A percentile compares a stretch with the other conserved stretches of the same genome.
phyloP scores from a whole-genome alignment of 1,140 invertebrate genomes.

The Eufriesea mexicana region DNA sequence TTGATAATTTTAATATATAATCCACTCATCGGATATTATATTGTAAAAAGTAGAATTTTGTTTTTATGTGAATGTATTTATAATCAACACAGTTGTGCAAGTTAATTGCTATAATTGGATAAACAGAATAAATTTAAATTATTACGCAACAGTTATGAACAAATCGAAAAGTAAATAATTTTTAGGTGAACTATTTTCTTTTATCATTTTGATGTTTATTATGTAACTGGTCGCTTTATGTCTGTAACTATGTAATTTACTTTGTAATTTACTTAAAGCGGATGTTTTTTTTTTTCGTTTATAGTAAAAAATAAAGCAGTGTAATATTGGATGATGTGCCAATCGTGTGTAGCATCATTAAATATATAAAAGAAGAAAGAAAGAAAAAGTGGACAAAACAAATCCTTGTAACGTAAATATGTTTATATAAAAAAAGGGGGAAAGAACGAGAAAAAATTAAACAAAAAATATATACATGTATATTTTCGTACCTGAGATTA shows the following conservation, averaged over 20 bases:
- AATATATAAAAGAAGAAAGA: neutral
- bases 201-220: slow-evolving; percentile 22
- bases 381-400: neutral
- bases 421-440: slow-evolving; percentile 19
- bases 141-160: neutral
- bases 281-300: neutral
- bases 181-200: neutral
- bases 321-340: neutral
- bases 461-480: neutral
- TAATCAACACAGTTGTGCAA: too few species aligned
- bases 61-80: neutral
- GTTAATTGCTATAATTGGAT: neutral
- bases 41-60: neutral
- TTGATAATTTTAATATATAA: neutral
- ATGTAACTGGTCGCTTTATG: neutral
- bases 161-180: neutral
- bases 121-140: neutral
- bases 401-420: slow-evolving; percentile 1
- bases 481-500: slow-evolving; percentile 26
- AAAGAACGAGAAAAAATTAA: neutral
- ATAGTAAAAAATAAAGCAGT: neutral
- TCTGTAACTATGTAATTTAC: neutral
- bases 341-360: neutral
- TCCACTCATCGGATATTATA: neutral
- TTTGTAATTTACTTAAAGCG: neutral